Percentiles rank a stretch among this genome's conserved stretches.
Evolutionary conservation across 2,888 invertebrate genomes (phyloP).

Genomic region (Phoenoteleia sp.): DNA sequence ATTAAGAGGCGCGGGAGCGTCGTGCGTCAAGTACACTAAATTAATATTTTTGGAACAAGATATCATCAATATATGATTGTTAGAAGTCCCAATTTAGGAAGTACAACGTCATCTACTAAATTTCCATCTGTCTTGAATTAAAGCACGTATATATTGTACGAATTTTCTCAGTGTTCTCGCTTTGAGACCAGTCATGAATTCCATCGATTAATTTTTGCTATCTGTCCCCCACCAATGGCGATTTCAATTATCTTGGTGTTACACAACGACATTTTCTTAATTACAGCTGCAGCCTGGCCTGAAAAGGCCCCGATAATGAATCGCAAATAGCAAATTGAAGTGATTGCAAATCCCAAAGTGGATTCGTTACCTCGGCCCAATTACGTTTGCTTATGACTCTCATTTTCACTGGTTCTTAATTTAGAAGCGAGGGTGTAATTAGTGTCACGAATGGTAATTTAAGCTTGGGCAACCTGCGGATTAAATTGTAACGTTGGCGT

Average conservation of each 20-base stretch:
- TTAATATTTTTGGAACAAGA: no score
- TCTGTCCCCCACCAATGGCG: no score
- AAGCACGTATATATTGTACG: no score
- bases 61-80: no score
- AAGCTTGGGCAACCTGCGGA: constrained; percentile 77
- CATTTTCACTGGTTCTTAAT: constrained; percentile 78
- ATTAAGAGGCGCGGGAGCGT: no score
- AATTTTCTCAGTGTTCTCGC: no score
- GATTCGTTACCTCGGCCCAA: constrained; percentile 33
- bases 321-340: constrained; percentile 39
- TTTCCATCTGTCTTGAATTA: no score
- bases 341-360: constrained; percentile 47
- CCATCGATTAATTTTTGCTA: no score
- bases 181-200: no score
- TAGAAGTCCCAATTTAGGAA: no score
- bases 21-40: no score
- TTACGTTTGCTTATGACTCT: constrained; percentile 65
- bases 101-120: no score
- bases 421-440: constrained; percentile 80
- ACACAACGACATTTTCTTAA: constrained; percentile 52
- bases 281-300: constrained; percentile 14
- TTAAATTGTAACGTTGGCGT: constrained; percentile 77
- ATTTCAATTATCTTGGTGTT: constrained; percentile 51
- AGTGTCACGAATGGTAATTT: constrained; percentile 76
- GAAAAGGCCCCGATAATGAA: constrained; percentile 57